Base-by-base conservation (phyloP, 2,797 vertebrate genomes). In the Falco naumanni region DNA sequence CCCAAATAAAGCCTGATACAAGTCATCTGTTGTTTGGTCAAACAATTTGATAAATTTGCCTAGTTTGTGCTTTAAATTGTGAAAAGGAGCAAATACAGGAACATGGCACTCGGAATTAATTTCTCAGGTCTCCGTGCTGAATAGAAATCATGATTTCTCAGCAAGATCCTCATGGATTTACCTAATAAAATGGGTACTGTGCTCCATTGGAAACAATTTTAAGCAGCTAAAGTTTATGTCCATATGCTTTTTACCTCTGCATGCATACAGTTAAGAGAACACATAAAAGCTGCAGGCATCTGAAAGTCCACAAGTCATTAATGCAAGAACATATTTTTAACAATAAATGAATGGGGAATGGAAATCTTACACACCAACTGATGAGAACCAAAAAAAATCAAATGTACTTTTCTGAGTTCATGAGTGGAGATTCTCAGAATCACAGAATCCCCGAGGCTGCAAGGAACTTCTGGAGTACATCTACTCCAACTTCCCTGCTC, bases 71-170 rank as follows among this genome's bases (percentile, higher is more conserved):
- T 89, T 90, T 61, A 79, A 65, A 66, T 41, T 48, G 41, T 75
- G 72, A 92, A 71, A n/a, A 79, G 68, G 10, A 89, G 34, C 54
- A 96, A 61, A 68, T 85, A 86, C 26, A 78, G 37, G 71, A 95
- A 92, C 5, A 2, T 28, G 15, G 22, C 53, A 74, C 47, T 63
- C 84, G 63, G 72, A 93, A 94, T 72, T 78, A 71, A 78, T 87
- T 96, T 95, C 60, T 83, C 53, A 82, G 61, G 26, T 84, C 43
- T 78, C 47, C 74, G 19, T 34, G 78, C 60, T 93, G 54, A 92
- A 77, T 4, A 81, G 65, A 90, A 88, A 56, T 72, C 72, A 89
- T 43, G 29, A 48, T 81, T 93, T 93, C 83, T 90, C 91, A 92
- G 86, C 80, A 87, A 82, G 53, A 85, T 85, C 78, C 59, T 83